phyloP scores from a whole-genome alignment of 2,888 invertebrate species.

The Dyspetes luteomarginatus region DNA sequence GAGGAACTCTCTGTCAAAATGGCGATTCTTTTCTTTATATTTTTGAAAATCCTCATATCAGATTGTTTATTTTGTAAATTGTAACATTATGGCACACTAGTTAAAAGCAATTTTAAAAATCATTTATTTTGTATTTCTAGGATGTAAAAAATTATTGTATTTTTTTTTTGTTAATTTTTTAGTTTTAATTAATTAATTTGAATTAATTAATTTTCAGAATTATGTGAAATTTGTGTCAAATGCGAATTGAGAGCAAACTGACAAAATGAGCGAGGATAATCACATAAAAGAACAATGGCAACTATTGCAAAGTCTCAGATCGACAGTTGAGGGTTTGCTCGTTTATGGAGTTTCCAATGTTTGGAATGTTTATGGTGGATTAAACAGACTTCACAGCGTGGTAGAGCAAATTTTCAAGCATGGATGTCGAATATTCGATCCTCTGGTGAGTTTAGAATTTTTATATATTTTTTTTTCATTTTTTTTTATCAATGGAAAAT shows the following conservation, averaged over 20 bases:
- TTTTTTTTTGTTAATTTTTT: no score
- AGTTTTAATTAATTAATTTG: no score
- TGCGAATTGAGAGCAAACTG: not conserved
- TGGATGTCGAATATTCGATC: slow-evolving; percentile 84
- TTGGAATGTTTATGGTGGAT: slow-evolving; percentile 86
- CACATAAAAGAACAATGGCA: slow-evolving; percentile 82
- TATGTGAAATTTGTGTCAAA: not conserved
- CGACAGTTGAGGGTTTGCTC: slow-evolving; percentile 85
- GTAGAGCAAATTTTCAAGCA: slow-evolving; percentile 86
- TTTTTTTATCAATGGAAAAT: not conserved
- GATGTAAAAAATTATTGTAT: not conserved
- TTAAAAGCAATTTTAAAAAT: not conserved
- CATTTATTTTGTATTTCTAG: not conserved
- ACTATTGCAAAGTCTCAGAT: slow-evolving; percentile 84
- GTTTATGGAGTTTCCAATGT: slow-evolving; percentile 85
- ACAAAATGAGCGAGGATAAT: slow-evolving; percentile 72
- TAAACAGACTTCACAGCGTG: slow-evolving; percentile 85
- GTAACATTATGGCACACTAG: not conserved
- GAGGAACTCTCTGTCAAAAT: no score
- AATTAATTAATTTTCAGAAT: slow-evolving; percentile 9
- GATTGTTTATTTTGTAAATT: not conserved
- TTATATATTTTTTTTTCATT: not conserved
- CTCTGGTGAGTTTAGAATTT: no score
- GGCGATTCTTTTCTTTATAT: no score
- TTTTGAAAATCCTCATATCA: no score